Evolutionary conservation across 2,888 invertebrate species (phyloP).

Genomic region (Papilio protenor): DNA sequence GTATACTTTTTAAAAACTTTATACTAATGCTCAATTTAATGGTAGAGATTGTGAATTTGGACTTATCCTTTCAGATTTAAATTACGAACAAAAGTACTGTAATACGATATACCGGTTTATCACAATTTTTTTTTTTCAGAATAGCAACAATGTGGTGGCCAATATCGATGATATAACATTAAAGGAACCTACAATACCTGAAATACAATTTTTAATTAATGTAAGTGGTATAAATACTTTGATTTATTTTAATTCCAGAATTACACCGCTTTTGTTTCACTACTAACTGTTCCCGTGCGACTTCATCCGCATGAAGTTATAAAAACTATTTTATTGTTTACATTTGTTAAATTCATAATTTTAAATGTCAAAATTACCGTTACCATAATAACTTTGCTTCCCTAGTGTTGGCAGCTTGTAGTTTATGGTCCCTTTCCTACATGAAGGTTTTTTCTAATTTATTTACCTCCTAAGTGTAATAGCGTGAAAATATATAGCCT

Average conservation of each 20-base stretch:
- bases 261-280: neutral
- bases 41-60: too few species aligned
- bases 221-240: constrained; percentile 57
- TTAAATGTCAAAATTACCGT: too few species aligned
- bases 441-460: too few species aligned
- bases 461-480: too few species aligned
- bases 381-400: too few species aligned
- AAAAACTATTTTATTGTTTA: too few species aligned
- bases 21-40: neutral
- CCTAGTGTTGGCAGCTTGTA: too few species aligned
- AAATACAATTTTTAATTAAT: constrained; percentile 61
- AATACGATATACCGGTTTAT: neutral
- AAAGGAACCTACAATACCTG: constrained; percentile 65
- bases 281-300: too few species aligned
- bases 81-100: neutral
- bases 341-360: too few species aligned
- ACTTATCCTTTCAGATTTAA: neutral
- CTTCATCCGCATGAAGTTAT: too few species aligned
- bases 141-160: constrained; percentile 66
- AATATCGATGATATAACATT: constrained; percentile 73
- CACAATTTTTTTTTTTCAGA: constrained; percentile 58
- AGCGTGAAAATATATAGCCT: too few species aligned
- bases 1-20: neutral
- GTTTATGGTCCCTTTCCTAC: too few species aligned
- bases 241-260: neutral